These are phyloP conservation scores for Capromys pilorides DNA, from an alignment of 2,797 vertebrate genomes.

Conservation along the genomic window DNA sequence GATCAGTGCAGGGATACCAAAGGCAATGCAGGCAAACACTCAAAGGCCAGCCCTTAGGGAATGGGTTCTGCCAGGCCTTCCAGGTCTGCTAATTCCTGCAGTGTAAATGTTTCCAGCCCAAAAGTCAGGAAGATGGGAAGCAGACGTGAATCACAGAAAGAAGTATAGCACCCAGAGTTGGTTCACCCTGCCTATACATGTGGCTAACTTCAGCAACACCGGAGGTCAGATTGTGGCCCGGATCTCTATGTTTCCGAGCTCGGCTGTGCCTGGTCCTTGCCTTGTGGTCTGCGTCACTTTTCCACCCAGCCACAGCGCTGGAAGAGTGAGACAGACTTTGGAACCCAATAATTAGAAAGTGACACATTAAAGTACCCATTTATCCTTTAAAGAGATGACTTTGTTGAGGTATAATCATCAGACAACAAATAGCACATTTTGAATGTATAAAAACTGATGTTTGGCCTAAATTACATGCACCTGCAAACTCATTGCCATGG, in stretches of 20 bases:
- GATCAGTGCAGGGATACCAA: neutral
- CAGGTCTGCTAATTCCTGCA: neutral
- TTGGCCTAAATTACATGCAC: neutral
- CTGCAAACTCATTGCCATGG: neutral
- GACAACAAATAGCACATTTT: neutral
- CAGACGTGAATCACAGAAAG: too few relatives aligned
- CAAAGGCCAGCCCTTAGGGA: neutral
- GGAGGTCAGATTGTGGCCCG: rapidly evolving
- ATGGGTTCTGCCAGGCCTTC: neutral
- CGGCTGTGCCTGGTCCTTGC: neutral
- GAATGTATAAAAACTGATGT: neutral
- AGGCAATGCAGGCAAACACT: neutral
- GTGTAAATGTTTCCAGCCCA: rapidly evolving
- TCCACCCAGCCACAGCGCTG: neutral
- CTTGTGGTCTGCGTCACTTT: neutral
- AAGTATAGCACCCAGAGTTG: too few relatives aligned
- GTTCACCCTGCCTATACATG: neutral
- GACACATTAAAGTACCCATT: neutral
- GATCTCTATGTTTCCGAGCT: too few relatives aligned
- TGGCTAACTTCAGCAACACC: neutral
- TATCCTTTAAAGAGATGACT: neutral
- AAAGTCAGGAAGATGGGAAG: neutral
- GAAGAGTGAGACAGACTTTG: neutral
- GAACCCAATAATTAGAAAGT: neutral
- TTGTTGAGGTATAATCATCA: neutral